Evolutionary conservation across 2,113 vertebrate species (phyloP).

Genomic region (Eidolon helvum): DNA sequence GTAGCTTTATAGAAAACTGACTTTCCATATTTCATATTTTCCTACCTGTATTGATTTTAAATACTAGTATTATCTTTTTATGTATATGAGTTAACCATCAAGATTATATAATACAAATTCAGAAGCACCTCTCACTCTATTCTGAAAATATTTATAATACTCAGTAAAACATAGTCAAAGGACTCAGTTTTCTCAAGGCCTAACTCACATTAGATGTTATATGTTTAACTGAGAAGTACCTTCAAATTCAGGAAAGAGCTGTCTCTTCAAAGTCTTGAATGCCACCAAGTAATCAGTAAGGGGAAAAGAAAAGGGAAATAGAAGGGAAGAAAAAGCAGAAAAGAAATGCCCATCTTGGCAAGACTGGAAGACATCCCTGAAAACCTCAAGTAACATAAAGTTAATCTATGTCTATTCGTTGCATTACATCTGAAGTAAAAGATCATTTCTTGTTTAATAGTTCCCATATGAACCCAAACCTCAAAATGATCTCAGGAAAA

Average conservation of each 20-base stretch:
- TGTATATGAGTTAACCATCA: background rate
- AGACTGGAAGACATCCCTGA: background rate
- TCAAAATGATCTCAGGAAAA: conserved; percentile 54
- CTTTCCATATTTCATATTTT: conserved; percentile 32
- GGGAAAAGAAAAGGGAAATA: background rate
- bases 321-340: background rate
- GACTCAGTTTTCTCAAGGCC: conserved; percentile 17
- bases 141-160: conserved; percentile 27
- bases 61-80: conserved; percentile 7
- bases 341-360: background rate
- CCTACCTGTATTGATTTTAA: conserved; percentile 26
- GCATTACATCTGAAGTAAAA: background rate
- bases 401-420: background rate
- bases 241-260: background rate
- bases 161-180: background rate
- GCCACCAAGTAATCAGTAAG: background rate
- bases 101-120: conserved; percentile 7
- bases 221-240: background rate
- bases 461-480: conserved; percentile 15
- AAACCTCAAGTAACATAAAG: background rate
- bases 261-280: conserved; percentile 3
- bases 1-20: background rate
- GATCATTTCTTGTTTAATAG: background rate
- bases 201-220: background rate
- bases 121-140: conserved; percentile 4